Evolutionary conservation across 2,113 vertebrate species (phyloP), one percentile per base, ranked within the genome.

Genomic region (Alligator mississippiensis): DNA sequence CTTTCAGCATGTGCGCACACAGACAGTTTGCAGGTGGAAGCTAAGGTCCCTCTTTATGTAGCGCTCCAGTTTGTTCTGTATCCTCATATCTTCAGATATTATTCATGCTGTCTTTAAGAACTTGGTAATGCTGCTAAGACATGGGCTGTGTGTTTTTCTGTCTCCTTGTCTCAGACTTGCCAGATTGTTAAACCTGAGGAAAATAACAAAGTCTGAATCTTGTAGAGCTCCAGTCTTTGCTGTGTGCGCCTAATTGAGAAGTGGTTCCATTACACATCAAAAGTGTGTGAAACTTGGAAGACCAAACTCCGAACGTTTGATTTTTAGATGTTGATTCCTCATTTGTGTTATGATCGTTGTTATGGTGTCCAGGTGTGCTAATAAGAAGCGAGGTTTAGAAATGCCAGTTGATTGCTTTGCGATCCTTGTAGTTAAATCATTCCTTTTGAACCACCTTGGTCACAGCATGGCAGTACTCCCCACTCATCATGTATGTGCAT

Each of bases 21-120:
- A 85, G 0, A 0, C 62, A 2, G 13, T 5, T 82, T 85, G 4
- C 4, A 30, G 3, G 27, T 3, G 5, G 6, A 61, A 27, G 61
- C 14, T 61, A 80, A 38, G 9, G 75, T 19, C 70, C n/a, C 6
- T 75, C 82, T 90, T 18, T 47, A 58, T 30, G n/a, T 59, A 54
- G 1, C 47, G 14, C 70, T 78, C 80, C 80, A 34, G n/a, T 27
- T 80, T 87, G 5, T 22, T 27, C 22, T 64, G 11, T 61, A 16
- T 79, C 34, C 38, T 59, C 34, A 55, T 80, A 14, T 88, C 83
- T 81, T 64, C 87, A 76, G 34, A 63, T 4, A 27, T 24, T 22
- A 0, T 13, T 38, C 13, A 27, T 66, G 34, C 6, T 70, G 64
- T 8, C 25, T 77, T 90, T 79, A 61, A 27, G 13, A 58, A 77